These are phyloP conservation scores for Pterostichus madidus DNA, from an alignment of 2,888 invertebrate species.

Conservation along the genomic window DNA sequence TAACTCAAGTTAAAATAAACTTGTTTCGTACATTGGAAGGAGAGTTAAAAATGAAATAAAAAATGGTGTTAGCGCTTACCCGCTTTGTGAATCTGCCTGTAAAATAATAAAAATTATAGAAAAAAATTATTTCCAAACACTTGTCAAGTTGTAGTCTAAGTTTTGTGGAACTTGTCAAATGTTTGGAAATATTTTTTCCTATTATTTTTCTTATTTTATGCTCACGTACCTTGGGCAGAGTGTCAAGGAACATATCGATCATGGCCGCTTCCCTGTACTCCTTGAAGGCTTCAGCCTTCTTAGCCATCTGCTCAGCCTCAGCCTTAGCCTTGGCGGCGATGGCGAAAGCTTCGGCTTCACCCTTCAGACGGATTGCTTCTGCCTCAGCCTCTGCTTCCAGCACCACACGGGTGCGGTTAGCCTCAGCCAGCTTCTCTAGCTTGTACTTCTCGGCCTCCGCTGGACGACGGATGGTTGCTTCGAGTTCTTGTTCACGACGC, in stretches of 20 bases:
- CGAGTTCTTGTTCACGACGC: slow-evolving; percentile 93
- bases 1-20: no score
- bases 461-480: slow-evolving; percentile 94
- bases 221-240: slow-evolving; percentile 90
- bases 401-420: slow-evolving; percentile 91
- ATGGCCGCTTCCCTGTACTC: slow-evolving; percentile 97
- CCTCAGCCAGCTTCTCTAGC: slow-evolving; percentile 96
- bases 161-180: no score
- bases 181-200: no score
- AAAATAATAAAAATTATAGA: no score
- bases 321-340: slow-evolving; percentile 96
- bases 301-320: slow-evolving; percentile 97
- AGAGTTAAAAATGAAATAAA: no score
- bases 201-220: no score
- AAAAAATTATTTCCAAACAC: no score
- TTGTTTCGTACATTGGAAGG: no score
- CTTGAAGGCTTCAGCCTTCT: slow-evolving; percentile 98
- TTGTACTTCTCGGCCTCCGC: slow-evolving; percentile 97
- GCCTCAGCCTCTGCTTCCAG: slow-evolving; percentile 98
- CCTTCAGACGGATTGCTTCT: slow-evolving; percentile 91
- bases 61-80: no score
- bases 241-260: slow-evolving; percentile 97
- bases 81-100: no score
- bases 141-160: no score
- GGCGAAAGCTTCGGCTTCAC: slow-evolving; percentile 95